These are phyloP conservation scores for Phthorimaea operculella DNA, from an alignment of 1,140 invertebrate species.

Conservation along the genomic window DNA sequence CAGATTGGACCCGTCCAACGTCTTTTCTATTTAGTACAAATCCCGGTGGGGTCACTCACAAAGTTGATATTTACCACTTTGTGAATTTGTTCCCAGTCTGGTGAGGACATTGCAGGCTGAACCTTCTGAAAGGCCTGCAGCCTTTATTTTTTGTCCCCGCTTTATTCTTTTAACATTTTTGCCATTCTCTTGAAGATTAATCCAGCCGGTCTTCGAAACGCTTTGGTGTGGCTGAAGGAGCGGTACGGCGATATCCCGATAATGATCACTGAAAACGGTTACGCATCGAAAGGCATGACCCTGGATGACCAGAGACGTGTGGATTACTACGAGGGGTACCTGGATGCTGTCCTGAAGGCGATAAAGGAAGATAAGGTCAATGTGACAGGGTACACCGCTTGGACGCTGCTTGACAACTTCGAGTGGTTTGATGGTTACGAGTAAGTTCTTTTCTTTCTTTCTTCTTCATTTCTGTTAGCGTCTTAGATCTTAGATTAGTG, in stretches of 20 bases:
- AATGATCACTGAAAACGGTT: constrained; percentile 7
- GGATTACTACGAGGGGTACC: background rate
- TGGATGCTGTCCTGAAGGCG: constrained; percentile 15
- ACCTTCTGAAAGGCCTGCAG: no score
- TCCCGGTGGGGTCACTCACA: no score
- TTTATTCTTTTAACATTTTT: no score
- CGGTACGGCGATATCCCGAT: constrained; percentile 61
- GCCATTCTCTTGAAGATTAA: constrained; percentile 19
- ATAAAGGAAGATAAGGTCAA: constrained; percentile 69
- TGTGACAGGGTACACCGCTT: constrained; percentile 72
- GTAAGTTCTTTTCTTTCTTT: constrained; percentile 29
- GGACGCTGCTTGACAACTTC: constrained; percentile 76
- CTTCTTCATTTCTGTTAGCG: background rate
- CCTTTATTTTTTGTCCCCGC: no score
- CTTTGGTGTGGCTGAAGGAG: constrained; percentile 64
- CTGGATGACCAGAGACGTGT: constrained; percentile 1
- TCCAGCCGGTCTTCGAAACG: constrained; percentile 62
- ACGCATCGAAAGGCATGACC: background rate
- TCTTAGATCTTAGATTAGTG: background rate
- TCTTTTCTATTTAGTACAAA: no score
- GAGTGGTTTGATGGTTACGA: constrained; percentile 70
- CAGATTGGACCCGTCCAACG: no score
- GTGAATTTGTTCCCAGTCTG: no score
- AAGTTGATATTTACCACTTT: no score
- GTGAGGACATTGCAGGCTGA: no score